Evolutionary conservation across 2,888 invertebrate species (phyloP), one percentile per base, ranked within the genome.

Genomic region (Orthosia cruda): DNA sequence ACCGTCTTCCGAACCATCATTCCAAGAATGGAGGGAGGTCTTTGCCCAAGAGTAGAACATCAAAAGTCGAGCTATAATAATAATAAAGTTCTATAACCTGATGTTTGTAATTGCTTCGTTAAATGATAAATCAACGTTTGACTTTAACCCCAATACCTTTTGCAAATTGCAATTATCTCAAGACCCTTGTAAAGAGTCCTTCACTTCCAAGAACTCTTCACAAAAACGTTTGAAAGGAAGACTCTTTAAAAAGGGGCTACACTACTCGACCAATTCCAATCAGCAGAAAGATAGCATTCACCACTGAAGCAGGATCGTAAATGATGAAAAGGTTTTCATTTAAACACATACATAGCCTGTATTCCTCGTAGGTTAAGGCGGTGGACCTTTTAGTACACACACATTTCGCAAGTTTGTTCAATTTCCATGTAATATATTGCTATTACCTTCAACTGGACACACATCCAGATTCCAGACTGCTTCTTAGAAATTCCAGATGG

Each of bases 161-260:
- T 64, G 26, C 4, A 23, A 23, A 55, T 58, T 20, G 15, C 18
- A 63, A 47, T 58, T 74, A 74, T 50, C 18, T 11, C 26, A 20
- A 9, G 4, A 49, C n/a, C 20, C 26, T 50, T 58, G 16, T 57
- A 15, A 20, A 50, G 55, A 32, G 45, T 16, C 49, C 13, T 15
- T 63, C 11, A 74, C 63, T 75, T 20, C 12, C 18, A 2, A 57
- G 26, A 50, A 26, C n/a, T 15, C n/a, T 57, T n/a, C 49, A 75
- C 23, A 45, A 75, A 75, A 58, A 45, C 26, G 11, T 52, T 58
- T 52, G 2, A 50, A 40, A 49, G 50, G 32, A 23, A 62, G 3
- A 57, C 18, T 18, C 26, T 76, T 64, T 16, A 9, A 52, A 63
- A 47, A n/a, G 26, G 23, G 32, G 26, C 58, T 59, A 54, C 54